Evolutionary conservation across 2,797 vertebrate genomes (phyloP), one percentile per base, ranked within the genome.

Genomic region (Erethizon dorsatum): DNA sequence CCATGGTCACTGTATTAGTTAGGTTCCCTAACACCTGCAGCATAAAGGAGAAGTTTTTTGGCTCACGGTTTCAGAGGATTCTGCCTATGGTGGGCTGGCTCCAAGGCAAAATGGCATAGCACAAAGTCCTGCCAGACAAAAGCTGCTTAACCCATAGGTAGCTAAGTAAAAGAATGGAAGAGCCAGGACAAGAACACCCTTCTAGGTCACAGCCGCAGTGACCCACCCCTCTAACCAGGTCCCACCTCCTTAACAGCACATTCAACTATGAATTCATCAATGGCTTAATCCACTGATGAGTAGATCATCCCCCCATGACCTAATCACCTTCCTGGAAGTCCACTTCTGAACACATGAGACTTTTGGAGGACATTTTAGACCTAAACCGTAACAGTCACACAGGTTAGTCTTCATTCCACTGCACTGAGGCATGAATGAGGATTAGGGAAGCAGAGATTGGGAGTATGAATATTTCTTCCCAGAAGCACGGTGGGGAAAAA

Each of bases 401-500:
- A 37, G 26, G 67, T 59, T 37, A 31, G 71, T 73, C 91, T 95
- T 80, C 54, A 65, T 73, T 73, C 73, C 12, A 75, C 71, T 65
- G 20, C n/a, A 84, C 13, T 61, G 17, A 1, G 57, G 71, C 41
- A 54, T 65, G 77, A 73, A 37, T 56, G 61, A 87, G 14, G 83
- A 79, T 52, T 57, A 89, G 77, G 82, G 54, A 69, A 71, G 41
- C n/a, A 79, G 37, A 71, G 37, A n/a, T 14, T 20, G 17, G 28
- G 83, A 67, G 50, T 52, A 69, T 50, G 37, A 93, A 77, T 15
- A 71, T 24, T 69, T 75, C 71, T 90, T 85, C 86, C 83, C 91
- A 41, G 59, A 91, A 91, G 59, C 1, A 73, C 20, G 54, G 67
- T 28, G 20, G 47, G 47, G 56, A 67, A 88, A 89, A 28, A 84